Evolutionary conservation across 2,797 vertebrate genomes (phyloP).

Genomic region (Neomorphus geoffroyi): DNA sequence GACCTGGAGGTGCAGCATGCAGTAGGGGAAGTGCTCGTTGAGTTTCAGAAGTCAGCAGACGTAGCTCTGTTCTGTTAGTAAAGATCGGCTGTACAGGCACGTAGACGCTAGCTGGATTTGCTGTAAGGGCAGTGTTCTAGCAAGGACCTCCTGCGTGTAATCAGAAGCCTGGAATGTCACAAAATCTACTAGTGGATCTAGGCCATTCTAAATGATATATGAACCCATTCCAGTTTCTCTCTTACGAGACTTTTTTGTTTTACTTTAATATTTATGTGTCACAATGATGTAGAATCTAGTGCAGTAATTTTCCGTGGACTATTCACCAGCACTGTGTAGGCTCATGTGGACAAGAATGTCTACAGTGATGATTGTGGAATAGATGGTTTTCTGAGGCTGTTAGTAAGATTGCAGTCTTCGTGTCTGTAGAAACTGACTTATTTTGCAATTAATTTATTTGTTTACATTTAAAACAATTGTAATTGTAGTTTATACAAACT

Average conservation of each 20-base stretch:
- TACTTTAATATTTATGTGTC: not conserved
- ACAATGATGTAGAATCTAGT: not conserved
- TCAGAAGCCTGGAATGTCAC: not conserved
- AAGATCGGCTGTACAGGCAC: too few relatives aligned
- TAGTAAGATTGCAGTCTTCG: not conserved
- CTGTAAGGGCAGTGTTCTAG: not conserved
- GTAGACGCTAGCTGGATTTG: too few relatives aligned
- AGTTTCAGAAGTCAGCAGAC: not conserved
- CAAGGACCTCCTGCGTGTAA: not conserved
- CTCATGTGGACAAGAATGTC: not conserved
- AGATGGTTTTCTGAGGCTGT: not conserved
- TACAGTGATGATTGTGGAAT: not conserved
- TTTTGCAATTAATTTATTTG: not conserved
- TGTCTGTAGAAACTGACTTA: not conserved
- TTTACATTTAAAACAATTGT: not conserved
- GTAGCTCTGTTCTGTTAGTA: rapidly evolving
- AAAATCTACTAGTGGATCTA: not conserved
- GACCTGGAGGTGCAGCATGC: not conserved
- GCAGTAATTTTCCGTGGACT: not conserved
- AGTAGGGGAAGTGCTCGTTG: not conserved
- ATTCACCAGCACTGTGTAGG: not conserved
- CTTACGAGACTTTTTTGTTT: not conserved
- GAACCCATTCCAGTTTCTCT: not conserved
- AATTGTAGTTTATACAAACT: not conserved
- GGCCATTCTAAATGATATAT: not conserved